Evolutionary conservation across 2,888 invertebrate genomes (phyloP).

Genomic region (Siphlonurus alternatus): DNA sequence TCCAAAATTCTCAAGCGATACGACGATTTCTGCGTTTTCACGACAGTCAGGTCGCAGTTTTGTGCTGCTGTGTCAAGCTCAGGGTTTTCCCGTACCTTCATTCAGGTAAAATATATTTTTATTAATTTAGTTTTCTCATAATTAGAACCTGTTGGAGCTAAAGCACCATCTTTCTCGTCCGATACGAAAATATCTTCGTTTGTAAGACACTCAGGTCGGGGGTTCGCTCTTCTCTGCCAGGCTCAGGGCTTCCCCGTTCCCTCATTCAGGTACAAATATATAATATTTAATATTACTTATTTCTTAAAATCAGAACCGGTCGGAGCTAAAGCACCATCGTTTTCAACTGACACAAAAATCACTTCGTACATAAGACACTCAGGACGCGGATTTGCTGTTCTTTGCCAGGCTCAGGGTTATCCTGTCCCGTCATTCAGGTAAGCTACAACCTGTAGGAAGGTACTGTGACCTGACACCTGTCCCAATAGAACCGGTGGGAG

Average conservation of each 20-base stretch:
- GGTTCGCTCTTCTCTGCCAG: conserved; percentile 44
- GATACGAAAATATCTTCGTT: conserved; percentile 44
- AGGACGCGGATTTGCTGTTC: conserved; percentile 39
- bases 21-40: conserved; percentile 45
- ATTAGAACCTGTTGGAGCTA: conserved; percentile 39
- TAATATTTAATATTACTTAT: too few relatives aligned
- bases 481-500: conserved; percentile 36
- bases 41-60: conserved; percentile 27
- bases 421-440: conserved; percentile 57
- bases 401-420: conserved; percentile 63
- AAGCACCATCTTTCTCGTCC: conserved; percentile 42
- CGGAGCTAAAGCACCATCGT: conserved; percentile 42
- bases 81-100: conserved; percentile 51
- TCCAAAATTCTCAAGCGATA: conserved; percentile 41
- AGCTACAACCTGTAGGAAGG: too few relatives aligned
- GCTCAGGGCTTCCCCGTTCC: conserved; percentile 54
- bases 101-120: conserved; percentile 12
- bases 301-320: conserved; percentile 47
- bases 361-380: conserved; percentile 46
- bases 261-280: conserved; percentile 43
- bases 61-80: conserved; percentile 52
- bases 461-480: not conserved
- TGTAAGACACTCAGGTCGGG: conserved; percentile 41
- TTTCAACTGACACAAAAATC: conserved; percentile 40
- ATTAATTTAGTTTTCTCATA: not conserved